Base-by-base conservation (phyloP, 1,140 invertebrate genomes). In the Ctenoplectra terminalis region DNA sequence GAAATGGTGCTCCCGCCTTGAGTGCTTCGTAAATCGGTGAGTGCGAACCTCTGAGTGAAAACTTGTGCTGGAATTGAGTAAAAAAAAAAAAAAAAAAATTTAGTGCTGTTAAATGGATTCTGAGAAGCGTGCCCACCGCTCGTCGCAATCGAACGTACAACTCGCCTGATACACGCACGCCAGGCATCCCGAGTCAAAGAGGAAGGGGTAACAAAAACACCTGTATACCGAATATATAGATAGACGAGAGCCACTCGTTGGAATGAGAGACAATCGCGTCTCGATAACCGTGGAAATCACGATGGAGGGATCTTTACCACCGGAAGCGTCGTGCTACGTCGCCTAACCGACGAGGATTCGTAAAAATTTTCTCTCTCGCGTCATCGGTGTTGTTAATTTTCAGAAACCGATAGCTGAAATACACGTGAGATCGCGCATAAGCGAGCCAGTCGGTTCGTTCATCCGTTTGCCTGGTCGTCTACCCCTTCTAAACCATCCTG, bases 121-220 rank as follows among this genome's bases (percentile, higher is more conserved):
- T 6, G 46, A 31, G 58, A 64, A 58, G 29, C 66, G 56, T 77
- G 60, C 13, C 23, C 26, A 40, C 48, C 37, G 46, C 29, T 69
- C 23, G 40, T 70, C 64, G 69, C 50, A 40, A 60, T 75, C n/a
- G 72, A 67, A 50, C 9, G 34, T 67, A 17, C 61, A 63, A 40
- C 43, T 58, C 17, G 52, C 26, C 52, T 73, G 34, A 46, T 81
- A 52, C 79, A 75, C 40, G 52, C 77, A 64, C 48, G 77, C 72
- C 56, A 60, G 52, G 34, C 52, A 20, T 23, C 46, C n/a, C 31
- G 9, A 20, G 5, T n/a, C 9, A 17, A 54, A 50, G 46, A 48
- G 64, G 73, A 46, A 71, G 31, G 74, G 75, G 66, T n/a, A 52
- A 78, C 56, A 64, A 82, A 77, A 83, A 83, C 81, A 83, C 69